Evolutionary conservation across 2,888 invertebrate species (phyloP), one percentile per base, ranked within the genome.

Genomic region (Osedax frankpressi): DNA sequence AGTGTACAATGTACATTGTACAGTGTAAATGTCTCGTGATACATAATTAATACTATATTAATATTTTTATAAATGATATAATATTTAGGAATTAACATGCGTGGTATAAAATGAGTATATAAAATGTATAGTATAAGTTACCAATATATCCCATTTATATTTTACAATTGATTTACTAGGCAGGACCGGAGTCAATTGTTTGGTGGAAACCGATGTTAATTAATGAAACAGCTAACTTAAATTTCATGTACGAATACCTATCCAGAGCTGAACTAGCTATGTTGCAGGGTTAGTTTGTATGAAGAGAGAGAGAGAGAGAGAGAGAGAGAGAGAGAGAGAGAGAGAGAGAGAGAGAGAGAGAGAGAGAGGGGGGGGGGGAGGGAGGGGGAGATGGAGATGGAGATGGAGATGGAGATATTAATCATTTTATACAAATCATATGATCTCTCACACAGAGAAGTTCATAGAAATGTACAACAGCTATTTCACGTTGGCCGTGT

Each of bases 101-200:
- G n/a, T n/a, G n/a, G n/a, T n/a, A n/a, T n/a, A n/a, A n/a, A n/a
- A n/a, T n/a, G n/a, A n/a, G n/a, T n/a, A n/a, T n/a, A n/a, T n/a
- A n/a, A n/a, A n/a, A n/a, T n/a, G n/a, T n/a, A n/a, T n/a, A n/a
- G n/a, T n/a, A n/a, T n/a, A n/a, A n/a, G n/a, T n/a, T n/a, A n/a
- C n/a, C n/a, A n/a, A n/a, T n/a, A n/a, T n/a, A n/a, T n/a, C n/a
- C n/a, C n/a, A n/a, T n/a, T n/a, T n/a, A n/a, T n/a, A n/a, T n/a
- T n/a, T n/a, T n/a, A n/a, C n/a, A n/a, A n/a, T n/a, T n/a, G n/a
- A n/a, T n/a, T n/a, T n/a, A n/a, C n/a, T 75, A 73, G 29, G 82
- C 83, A 25, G 84, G 83, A 3, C 82, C 81, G 25, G 83, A 84
- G 75, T 83, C 83, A 2, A 73, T 80, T 28, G 78, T 82, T 75